Percentiles rank a stretch among this genome's conserved stretches.
Conservation (phyloP, 2,888 invertebrate species). For the Linyphia triangularis region DNA sequence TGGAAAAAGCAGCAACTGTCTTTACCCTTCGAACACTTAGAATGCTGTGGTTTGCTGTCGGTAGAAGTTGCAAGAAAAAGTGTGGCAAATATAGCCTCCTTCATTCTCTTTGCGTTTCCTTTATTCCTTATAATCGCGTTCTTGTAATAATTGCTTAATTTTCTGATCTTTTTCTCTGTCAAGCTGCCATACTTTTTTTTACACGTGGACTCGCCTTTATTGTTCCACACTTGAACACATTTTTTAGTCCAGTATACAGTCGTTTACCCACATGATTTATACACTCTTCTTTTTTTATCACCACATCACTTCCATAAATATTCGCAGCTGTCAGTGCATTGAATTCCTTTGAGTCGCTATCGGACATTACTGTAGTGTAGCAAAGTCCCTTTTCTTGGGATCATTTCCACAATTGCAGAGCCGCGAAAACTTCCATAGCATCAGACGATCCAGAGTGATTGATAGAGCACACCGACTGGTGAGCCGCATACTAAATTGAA, state of each 20-base stretch:
- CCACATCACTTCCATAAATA: background rate
- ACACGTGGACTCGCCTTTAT: background rate
- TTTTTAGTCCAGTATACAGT: background rate
- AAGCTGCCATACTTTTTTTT: background rate
- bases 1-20: no score
- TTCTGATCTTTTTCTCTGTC: conserved; percentile 9
- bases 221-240: background rate
- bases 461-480: no score
- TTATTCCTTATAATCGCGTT: background rate
- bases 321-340: background rate
- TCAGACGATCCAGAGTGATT: conserved; percentile 1
- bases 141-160: background rate
- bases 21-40: no score
- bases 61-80: no score
- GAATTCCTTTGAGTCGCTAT: conserved; percentile 24
- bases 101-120: background rate
- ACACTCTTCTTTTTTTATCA: conserved; percentile 1
- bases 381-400: background rate
- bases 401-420: background rate
- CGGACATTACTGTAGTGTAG: background rate
- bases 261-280: conserved; percentile 30
- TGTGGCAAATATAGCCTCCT: no score
- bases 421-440: conserved; percentile 27
- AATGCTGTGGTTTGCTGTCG: no score
- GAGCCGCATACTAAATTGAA: no score